These are phyloP conservation scores for Eueremaeus valkanovi DNA, from an alignment of 2,888 invertebrate species.

Conservation along the genomic window DNA sequence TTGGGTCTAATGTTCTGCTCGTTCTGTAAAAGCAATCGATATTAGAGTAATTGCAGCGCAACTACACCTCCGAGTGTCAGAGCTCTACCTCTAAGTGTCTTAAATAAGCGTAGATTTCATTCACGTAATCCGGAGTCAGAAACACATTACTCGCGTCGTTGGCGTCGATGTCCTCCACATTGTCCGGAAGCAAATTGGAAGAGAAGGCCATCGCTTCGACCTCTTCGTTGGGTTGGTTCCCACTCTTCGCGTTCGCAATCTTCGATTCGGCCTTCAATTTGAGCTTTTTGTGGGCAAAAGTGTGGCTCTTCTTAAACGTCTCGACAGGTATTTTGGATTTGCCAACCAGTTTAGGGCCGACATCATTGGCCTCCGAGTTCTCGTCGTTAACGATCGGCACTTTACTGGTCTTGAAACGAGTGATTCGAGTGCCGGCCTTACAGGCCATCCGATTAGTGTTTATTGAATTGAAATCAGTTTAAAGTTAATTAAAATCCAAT, in stretches of 20 bases:
- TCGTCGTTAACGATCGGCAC: slow-evolving; percentile 23
- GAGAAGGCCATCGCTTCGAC: slow-evolving; percentile 21
- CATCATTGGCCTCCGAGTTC: background rate
- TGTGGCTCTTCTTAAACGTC: background rate
- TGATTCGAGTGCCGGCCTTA: background rate
- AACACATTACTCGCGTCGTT: slow-evolving; percentile 69
- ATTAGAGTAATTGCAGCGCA: background rate
- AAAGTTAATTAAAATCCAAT: background rate
- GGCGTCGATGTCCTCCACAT: slow-evolving; percentile 64
- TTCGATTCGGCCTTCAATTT: background rate
- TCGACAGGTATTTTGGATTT: slow-evolving; percentile 6
- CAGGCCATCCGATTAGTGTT: too few relatives aligned
- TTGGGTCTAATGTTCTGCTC: slow-evolving; percentile 45
- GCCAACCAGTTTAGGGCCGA: background rate
- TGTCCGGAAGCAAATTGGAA: slow-evolving; percentile 39
- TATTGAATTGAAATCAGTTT: background rate
- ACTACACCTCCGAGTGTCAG: background rate
- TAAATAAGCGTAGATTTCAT: slow-evolving; percentile 83
- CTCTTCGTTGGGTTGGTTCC: background rate
- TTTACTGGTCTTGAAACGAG: slow-evolving; percentile 3
- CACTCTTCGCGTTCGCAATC: background rate
- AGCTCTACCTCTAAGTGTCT: slow-evolving; percentile 63
- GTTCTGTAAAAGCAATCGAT: slow-evolving; percentile 18
- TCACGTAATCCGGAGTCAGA: slow-evolving; percentile 76
- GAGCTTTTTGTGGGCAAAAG: background rate